Base-by-base conservation (phyloP, 2,888 invertebrate species). In the Latrodectus hesperus region DNA sequence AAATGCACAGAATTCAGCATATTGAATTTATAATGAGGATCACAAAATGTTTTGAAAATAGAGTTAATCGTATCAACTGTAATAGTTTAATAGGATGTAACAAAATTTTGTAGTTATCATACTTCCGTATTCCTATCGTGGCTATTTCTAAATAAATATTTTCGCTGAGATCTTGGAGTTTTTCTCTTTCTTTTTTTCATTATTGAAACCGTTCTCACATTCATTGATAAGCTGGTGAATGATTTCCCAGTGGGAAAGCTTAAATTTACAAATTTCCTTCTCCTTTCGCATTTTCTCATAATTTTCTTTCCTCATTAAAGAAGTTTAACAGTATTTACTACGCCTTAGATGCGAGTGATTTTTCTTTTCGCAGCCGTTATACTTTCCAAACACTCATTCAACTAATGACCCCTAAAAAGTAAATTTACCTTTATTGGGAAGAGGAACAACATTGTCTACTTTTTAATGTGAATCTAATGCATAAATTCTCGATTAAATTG, bases 261-360 rank as follows among this genome's bases (percentile, higher is more conserved):
- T 60, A 60, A 60, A n/a, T 60, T 60, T 60, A 60, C 60, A n/a
- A n/a, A 9, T 9, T 60, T 60, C n/a, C 60, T 60, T 11, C n/a
- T 11, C 10, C 60, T 60, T 38, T 60, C 11, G n/a, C 60, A 11
- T 60, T n/a, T n/a, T n/a, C 60, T 60, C 60, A 60, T 11, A 60
- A 60, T 60, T 60, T 60, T 60, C 60, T 60, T 60, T n/a, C 60
- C 60, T 60, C 60, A 60, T 60, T 60, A 60, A 60, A 60, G 60
- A 60, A 60, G 60, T 60, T n/a, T 60, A 16, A 60, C 60, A 16
- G 60, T 60, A 60, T 60, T 60, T 60, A 60, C 60, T 16, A 6
- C 60, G 12, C 60, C 60, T 16, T 60, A 16, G 60, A 60, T 60
- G 60, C 60, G 6, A 60, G 60, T 12, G 60, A 60, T 60, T 60